phyloP scores from a whole-genome alignment of 2,113 vertebrate species.

The Ptilorrhoa leucosticta region DNA sequence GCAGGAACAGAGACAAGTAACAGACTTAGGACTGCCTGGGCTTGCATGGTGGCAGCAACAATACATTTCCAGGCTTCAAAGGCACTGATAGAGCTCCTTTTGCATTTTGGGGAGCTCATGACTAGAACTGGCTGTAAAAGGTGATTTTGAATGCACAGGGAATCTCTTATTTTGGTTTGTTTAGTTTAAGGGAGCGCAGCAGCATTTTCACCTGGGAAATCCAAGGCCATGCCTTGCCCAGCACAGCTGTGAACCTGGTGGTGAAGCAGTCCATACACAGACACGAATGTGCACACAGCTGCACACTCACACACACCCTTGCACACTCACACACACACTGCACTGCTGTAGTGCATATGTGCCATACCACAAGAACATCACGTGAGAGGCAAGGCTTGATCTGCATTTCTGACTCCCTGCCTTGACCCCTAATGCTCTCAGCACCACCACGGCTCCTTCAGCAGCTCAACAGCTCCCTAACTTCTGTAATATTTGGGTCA shows the following conservation, averaged over 20 bases:
- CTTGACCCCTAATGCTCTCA: not conserved
- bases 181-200: not conserved
- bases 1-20: slow-evolving; percentile 55
- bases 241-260: not conserved
- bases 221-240: not conserved
- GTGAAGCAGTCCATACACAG: not conserved
- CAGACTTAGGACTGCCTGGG: slow-evolving; percentile 43
- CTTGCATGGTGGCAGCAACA: slow-evolving; percentile 52
- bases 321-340: not conserved
- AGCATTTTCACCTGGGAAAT: not conserved
- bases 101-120: not conserved
- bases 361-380: not conserved
- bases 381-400: not conserved
- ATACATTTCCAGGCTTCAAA: slow-evolving; percentile 16
- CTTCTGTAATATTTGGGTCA: not conserved
- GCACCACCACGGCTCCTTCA: not conserved
- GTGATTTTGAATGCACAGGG: not conserved
- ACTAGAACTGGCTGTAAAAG: not conserved
- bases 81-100: not conserved
- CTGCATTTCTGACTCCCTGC: not conserved
- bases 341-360: not conserved
- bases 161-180: not conserved
- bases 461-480: not conserved
- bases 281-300: rapidly evolving
- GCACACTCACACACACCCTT: not conserved